These are phyloP conservation scores for Anabacerthia variegaticeps DNA, from an alignment of 2,797 vertebrate species.

Conservation along the genomic window DNA sequence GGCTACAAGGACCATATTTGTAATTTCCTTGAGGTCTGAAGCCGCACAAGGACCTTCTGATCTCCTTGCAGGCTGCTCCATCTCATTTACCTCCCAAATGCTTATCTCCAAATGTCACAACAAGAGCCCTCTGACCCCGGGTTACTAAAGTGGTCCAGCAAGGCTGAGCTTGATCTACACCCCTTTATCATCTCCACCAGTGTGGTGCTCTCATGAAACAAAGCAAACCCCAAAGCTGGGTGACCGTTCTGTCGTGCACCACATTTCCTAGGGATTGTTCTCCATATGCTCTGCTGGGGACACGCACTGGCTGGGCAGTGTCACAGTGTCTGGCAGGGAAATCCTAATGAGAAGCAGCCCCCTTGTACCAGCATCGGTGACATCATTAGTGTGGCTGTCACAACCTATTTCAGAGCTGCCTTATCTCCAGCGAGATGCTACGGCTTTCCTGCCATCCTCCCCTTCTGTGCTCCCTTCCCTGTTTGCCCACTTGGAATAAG, in stretches of 20 bases:
- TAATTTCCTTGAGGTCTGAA: background rate
- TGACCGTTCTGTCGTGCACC: rapidly evolving
- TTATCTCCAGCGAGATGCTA: background rate
- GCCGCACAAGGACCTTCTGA: background rate
- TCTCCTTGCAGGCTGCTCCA: background rate
- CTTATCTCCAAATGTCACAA: constrained; percentile 38
- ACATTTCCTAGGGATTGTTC: background rate
- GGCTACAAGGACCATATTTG: background rate
- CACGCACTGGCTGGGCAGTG: background rate
- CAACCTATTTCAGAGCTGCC: background rate
- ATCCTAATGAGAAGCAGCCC: background rate
- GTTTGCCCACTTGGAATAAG: background rate
- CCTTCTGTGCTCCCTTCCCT: background rate
- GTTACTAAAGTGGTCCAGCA: background rate
- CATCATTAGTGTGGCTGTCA: constrained; percentile 23
- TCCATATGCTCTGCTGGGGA: background rate
- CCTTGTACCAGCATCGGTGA: background rate
- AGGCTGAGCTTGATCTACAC: background rate
- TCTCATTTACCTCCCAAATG: constrained; percentile 24
- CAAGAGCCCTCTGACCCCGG: background rate
- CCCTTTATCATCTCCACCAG: background rate
- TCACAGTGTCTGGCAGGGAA: background rate
- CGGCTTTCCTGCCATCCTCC: background rate
- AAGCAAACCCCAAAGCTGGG: background rate
- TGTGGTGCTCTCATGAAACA: background rate